Evolutionary conservation across 2,888 invertebrate genomes (phyloP).

Genomic region (Bellardia bayeri): DNA sequence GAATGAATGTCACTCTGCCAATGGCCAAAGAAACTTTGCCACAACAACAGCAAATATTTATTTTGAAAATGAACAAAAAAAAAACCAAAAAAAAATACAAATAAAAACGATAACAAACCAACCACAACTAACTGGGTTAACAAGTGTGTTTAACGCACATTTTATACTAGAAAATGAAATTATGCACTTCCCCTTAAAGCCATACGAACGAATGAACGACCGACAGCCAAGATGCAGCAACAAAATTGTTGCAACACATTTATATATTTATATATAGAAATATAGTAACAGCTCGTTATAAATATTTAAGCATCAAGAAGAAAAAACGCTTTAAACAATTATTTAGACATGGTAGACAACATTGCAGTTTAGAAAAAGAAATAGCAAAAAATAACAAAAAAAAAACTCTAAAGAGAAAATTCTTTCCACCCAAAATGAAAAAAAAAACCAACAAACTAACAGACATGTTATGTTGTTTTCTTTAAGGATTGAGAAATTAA

Average conservation of each 20-base stretch:
- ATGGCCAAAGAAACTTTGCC: conserved; percentile 56
- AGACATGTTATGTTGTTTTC: conserved; percentile 32
- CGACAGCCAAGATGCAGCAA: conserved; percentile 18
- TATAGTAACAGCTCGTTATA: conserved; percentile 22
- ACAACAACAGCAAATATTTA: conserved; percentile 17
- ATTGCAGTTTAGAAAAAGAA: not conserved
- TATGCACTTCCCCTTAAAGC: conserved; percentile 54
- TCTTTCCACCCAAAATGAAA: conserved; percentile 60
- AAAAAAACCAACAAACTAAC: conserved; percentile 14
- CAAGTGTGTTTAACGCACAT: conserved; percentile 71
- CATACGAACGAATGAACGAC: conserved; percentile 15
- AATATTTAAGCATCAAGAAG: not conserved
- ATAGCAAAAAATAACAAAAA: not conserved
- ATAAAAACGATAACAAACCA: conserved; percentile 24
- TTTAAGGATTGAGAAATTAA: conserved; percentile 61
- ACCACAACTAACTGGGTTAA: conserved; percentile 66
- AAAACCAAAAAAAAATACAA: conserved; percentile 18
- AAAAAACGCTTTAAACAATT: conserved; percentile 36
- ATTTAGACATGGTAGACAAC: conserved; percentile 16
- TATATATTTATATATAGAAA: no score
- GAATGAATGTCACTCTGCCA: conserved; percentile 70
- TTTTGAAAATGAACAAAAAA: not conserved
- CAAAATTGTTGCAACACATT: conserved; percentile 36
- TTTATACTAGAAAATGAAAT: conserved; percentile 64
- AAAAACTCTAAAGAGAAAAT: conserved; percentile 55